Evolutionary conservation across 2,113 vertebrate species (phyloP), one percentile per base, ranked within the genome.

Genomic region (Desmodus rotundus): DNA sequence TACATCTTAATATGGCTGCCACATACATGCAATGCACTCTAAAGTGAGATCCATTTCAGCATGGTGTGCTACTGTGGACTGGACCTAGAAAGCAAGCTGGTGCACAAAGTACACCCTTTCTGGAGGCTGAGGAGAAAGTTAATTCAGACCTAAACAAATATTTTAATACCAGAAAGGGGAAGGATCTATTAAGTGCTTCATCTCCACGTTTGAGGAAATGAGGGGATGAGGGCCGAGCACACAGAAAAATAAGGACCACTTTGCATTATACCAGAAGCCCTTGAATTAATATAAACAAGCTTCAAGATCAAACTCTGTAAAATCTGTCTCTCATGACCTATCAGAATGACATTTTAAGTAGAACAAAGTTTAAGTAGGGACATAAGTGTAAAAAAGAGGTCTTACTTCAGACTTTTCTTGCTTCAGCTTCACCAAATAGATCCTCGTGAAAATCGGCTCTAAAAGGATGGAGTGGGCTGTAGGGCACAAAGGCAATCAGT

Each of bases 271-370:
- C 12, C 41, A 89, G 28, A 92, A 91, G 70, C 3, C 54, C n/a
- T 63, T 82, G 26, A 63, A 50, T 63, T 43, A 89, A 85, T 36
- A 78, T 31, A 81, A 92, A 58, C 33, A 93, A 81, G 87, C 70
- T 76, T 94, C 47, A 76, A 90, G 17, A 43, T n/a, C 31, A 31
- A 84, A 58, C 6, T 33, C 54, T 54, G 87, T 83, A 78, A 94
- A 89, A 90, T 70, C 47, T 70, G 31, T 33, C 45, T 16, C 65
- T 93, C 36, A 13, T 31, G 38, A 65, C n/a, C 52, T 10, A 84
- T 4, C 13, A 56, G 13, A 52, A 77, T 41, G 52, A 47, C 26
- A 91, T 83, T 81, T 72, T 24, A 95, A 24, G 56, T 36, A 63
- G 28, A 77, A 76, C 7, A 65, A 76, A 87, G 5, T 6, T 26